A percentile compares a stretch with the other conserved stretches of the same genome.
These are phyloP conservation scores for Nomada goodeniana DNA, from an alignment of 2,888 invertebrate genomes.

Conservation along the genomic window DNA sequence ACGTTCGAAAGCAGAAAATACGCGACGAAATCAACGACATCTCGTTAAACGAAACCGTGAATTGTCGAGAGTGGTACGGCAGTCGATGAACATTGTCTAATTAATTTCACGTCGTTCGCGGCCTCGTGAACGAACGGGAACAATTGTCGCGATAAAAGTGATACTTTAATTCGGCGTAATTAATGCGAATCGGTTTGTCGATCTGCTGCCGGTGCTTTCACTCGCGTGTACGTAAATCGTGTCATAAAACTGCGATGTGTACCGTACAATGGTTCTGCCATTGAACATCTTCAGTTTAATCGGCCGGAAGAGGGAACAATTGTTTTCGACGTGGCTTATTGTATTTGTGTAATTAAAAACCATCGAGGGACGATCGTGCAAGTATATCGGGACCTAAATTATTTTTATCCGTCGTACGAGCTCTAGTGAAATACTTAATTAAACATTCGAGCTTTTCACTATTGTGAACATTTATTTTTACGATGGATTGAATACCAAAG, in stretches of 20 bases:
- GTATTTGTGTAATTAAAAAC: background rate
- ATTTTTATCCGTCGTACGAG: background rate
- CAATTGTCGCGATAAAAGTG: conserved; percentile 12
- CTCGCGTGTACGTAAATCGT: background rate
- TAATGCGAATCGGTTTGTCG: background rate
- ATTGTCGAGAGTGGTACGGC: conserved; percentile 9
- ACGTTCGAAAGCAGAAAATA: conserved; percentile 35
- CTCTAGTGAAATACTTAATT: background rate
- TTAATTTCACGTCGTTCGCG: conserved; percentile 31
- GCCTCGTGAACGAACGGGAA: background rate
- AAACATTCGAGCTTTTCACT: conserved; percentile 3
- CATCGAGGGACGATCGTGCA: background rate
- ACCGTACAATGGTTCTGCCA: background rate
- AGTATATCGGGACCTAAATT: background rate
- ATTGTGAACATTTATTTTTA: conserved; percentile 3
- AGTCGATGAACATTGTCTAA: conserved; percentile 28
- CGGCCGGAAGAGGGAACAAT: background rate
- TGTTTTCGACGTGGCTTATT: background rate
- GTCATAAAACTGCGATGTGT: background rate
- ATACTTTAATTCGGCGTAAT: conserved; percentile 21
- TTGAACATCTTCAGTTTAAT: background rate
- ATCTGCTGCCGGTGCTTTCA: background rate
- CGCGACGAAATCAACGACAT: conserved; percentile 26
- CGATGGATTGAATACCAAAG: background rate
- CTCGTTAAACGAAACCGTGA: conserved; percentile 29